Percentiles rank a stretch among this genome's conserved stretches.
phyloP scores from a whole-genome alignment of 1,140 invertebrate genomes.

The Pseudomyrmex pallidus region DNA sequence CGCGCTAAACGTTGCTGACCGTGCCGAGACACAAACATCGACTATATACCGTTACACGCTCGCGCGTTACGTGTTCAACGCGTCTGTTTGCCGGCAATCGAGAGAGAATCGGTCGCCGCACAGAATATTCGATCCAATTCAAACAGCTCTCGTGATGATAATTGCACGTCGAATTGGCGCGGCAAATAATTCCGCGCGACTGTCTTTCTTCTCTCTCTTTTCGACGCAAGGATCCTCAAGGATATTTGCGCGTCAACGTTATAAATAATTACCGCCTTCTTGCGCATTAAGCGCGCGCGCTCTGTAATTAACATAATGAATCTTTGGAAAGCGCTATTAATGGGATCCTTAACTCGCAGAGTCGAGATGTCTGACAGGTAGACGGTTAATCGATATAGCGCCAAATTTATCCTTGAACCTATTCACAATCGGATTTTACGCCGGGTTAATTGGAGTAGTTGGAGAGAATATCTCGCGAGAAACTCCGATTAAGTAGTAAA shows the following conservation, averaged over 20 bases:
- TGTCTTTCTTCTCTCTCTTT: neutral
- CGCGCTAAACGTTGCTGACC: conserved; percentile 78
- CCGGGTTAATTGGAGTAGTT: conserved; percentile 70
- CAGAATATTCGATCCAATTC: neutral
- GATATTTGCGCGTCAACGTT: neutral
- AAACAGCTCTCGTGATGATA: neutral
- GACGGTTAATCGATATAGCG: conserved; percentile 68
- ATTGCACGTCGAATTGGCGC: neutral
- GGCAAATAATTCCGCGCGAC: neutral
- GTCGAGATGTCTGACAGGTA: conserved; percentile 49
- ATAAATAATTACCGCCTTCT: conserved; percentile 1
- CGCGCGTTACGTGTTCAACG: neutral
- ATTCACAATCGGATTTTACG: conserved; percentile 66
- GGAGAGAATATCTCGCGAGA: conserved; percentile 61
- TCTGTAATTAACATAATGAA: conserved; percentile 58
- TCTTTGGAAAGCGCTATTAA: conserved; percentile 46
- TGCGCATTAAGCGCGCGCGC: neutral
- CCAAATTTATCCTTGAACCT: conserved; percentile 69
- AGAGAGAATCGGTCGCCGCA: neutral
- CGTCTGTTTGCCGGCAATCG: conserved; percentile 12
- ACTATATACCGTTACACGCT: neutral
- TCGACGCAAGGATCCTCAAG: neutral
- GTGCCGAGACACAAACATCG: neutral
- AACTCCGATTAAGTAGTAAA: conserved; percentile 71
- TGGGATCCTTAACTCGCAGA: conserved; percentile 36